phyloP scores from a whole-genome alignment of 1,140 invertebrate genomes.

The Drosophila leontia region DNA sequence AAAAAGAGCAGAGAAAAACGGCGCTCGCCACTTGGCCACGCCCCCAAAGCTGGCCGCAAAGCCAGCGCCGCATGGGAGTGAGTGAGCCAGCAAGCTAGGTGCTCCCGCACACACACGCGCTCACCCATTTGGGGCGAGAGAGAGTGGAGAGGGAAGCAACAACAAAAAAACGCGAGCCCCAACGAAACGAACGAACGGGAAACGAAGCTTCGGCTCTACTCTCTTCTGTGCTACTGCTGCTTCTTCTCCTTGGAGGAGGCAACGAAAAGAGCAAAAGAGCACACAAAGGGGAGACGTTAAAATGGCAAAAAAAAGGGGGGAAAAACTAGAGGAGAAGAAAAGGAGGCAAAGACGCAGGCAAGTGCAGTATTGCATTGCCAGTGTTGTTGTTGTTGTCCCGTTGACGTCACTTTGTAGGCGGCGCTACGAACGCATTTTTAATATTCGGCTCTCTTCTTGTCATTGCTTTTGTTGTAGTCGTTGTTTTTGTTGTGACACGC shows the following conservation, averaged over 20 bases:
- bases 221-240: constrained; percentile 35
- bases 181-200: constrained; percentile 37
- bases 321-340: constrained; percentile 25
- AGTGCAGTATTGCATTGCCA: constrained; percentile 40
- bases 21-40: constrained; percentile 66
- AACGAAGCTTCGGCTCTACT: constrained; percentile 48
- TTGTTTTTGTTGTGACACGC: constrained; percentile 16
- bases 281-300: constrained; percentile 31
- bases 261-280: constrained; percentile 49
- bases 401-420: constrained; percentile 76
- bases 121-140: constrained; percentile 14
- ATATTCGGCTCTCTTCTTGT: constrained; percentile 48
- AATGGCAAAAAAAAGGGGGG: constrained; percentile 29
- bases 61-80: constrained; percentile 43
- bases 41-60: constrained; percentile 40
- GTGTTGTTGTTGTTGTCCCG: constrained; percentile 14
- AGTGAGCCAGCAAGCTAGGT: constrained; percentile 69
- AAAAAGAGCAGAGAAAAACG: constrained; percentile 79
- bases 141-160: constrained; percentile 18
- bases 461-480: constrained; percentile 30
- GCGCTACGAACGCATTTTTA: constrained; percentile 80
- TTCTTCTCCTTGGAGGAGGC: constrained; percentile 25
- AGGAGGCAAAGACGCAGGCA: constrained; percentile 67
- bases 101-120: constrained; percentile 40
- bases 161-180: constrained; percentile 35